phyloP scores from a whole-genome alignment of 2,113 vertebrate species.

The Carollia perspicillata region DNA sequence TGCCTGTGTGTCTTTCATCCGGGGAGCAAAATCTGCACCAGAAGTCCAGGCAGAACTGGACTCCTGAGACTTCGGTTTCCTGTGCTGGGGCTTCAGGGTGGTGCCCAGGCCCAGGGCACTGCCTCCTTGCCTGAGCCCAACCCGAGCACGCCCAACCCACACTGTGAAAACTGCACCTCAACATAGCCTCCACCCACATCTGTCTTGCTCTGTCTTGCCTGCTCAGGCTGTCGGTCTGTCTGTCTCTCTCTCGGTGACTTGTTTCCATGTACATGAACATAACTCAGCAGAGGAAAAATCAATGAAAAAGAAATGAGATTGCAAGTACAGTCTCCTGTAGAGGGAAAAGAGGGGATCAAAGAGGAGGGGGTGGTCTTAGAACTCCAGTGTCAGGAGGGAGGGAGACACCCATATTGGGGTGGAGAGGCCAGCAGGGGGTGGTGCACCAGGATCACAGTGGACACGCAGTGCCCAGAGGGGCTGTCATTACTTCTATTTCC shows the following conservation, averaged over 20 bases:
- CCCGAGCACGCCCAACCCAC: neutral
- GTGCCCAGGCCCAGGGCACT: neutral
- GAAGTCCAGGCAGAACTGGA: neutral
- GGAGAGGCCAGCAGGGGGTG: neutral
- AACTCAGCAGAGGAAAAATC: neutral
- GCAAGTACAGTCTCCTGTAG: neutral
- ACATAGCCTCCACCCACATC: neutral
- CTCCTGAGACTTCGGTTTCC: neutral
- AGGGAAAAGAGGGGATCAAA: neutral
- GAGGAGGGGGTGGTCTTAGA: neutral
- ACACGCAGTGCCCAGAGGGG: too few relatives aligned
- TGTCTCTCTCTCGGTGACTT: neutral
- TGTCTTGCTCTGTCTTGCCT: neutral
- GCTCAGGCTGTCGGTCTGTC: neutral
- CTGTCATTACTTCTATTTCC: neutral
- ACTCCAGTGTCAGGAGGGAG: neutral
- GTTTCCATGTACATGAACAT: neutral
- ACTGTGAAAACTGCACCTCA: neutral
- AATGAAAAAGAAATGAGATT: neutral
- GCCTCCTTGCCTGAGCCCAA: neutral
- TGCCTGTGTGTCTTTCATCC: neutral
- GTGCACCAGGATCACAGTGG: neutral
- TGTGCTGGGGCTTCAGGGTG: neutral
- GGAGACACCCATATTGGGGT: neutral
- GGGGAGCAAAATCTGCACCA: neutral